Conservation (phyloP, 2,113 vertebrate genomes). For the Deroptyus accipitrinus region DNA sequence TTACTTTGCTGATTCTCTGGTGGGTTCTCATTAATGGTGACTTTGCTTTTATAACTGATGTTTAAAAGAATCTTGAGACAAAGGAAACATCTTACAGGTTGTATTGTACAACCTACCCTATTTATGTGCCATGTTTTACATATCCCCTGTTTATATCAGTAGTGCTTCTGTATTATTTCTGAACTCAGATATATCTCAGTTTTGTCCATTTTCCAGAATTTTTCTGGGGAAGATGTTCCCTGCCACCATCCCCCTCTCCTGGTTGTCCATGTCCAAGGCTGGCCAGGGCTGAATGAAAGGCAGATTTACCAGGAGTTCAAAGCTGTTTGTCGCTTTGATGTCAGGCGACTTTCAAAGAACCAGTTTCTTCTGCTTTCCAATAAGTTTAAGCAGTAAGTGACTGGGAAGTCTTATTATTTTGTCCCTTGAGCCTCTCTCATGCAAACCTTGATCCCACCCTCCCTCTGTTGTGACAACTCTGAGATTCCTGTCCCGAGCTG, state of each 20-base stretch:
- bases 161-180: not conserved
- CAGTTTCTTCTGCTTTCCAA: slow-evolving; percentile 74
- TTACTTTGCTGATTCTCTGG: not conserved
- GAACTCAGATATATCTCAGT: not conserved
- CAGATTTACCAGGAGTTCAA: slow-evolving; percentile 72
- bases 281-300: slow-evolving; percentile 58
- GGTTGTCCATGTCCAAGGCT: slow-evolving; percentile 55
- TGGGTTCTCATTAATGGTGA: not conserved
- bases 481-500: not conserved
- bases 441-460: not conserved
- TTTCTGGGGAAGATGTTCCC: slow-evolving; percentile 68
- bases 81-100: not conserved
- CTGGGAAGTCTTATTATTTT: not conserved
- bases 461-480: not conserved
- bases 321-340: slow-evolving; percentile 69
- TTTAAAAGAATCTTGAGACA: not conserved
- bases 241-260: slow-evolving; percentile 58
- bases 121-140: not conserved
- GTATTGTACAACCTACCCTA: not conserved
- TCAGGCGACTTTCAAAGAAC: slow-evolving; percentile 54
- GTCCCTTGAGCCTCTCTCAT: not conserved
- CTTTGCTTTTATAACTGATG: not conserved
- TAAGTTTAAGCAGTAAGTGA: slow-evolving; percentile 74
- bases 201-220: slow-evolving; percentile 65
- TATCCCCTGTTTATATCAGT: not conserved